These are phyloP conservation scores for Piscicola geometra DNA, from an alignment of 2,888 invertebrate genomes.

Conservation along the genomic window DNA sequence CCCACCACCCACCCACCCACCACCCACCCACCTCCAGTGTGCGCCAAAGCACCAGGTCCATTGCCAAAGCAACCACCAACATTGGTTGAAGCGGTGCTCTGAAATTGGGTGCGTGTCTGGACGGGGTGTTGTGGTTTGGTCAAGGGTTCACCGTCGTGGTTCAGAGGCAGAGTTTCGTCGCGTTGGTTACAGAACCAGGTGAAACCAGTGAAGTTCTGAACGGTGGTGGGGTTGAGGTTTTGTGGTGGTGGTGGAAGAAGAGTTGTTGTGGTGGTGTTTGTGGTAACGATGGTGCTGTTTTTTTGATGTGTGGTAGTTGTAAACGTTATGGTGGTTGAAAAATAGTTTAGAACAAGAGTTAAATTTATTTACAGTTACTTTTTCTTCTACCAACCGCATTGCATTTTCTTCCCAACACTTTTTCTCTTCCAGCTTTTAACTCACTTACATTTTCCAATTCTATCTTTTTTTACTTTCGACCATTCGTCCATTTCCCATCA, in stretches of 20 bases:
- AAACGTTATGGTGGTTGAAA: no score
- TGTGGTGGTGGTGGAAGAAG: no score
- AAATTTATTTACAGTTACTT: no score
- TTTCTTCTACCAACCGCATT: no score
- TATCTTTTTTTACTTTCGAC: no score
- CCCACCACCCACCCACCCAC: neutral
- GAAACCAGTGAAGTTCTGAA: constrained; percentile 38
- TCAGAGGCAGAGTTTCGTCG: constrained; percentile 33
- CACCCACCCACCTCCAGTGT: constrained; percentile 10
- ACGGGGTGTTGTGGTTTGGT: neutral
- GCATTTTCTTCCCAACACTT: no score
- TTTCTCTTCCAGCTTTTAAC: no score
- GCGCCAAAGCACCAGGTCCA: constrained; percentile 41
- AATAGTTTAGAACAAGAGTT: no score
- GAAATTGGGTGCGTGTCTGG: constrained; percentile 11
- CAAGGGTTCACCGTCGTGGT: constrained; percentile 11
- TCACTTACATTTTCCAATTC: no score
- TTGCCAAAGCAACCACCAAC: constrained; percentile 46
- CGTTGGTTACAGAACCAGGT: constrained; percentile 39
- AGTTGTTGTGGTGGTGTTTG: neutral
- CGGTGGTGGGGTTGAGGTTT: neutral
- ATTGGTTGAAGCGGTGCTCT: neutral
- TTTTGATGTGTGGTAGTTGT: no score
- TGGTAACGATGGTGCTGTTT: constrained; percentile 3
- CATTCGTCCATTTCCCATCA: no score